Percentiles rank a stretch among this genome's conserved stretches.
These are phyloP conservation scores for Proteles cristata DNA, from an alignment of 2,113 vertebrate species.

Conservation along the genomic window DNA sequence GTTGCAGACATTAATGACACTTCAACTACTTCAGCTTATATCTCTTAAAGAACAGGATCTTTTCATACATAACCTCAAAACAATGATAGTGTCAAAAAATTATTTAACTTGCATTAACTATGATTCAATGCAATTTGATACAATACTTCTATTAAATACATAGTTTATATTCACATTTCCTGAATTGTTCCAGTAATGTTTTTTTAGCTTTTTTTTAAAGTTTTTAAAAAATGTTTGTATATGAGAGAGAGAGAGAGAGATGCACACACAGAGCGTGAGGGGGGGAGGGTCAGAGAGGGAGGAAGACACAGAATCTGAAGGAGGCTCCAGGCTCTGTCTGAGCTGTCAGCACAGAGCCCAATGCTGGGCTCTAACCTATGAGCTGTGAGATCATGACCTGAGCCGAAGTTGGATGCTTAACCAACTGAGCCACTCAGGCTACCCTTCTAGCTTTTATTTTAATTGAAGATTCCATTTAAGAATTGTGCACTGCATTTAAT, in stretches of 20 bases:
- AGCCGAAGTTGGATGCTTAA: too few relatives aligned
- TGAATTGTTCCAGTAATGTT: background rate
- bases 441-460: background rate
- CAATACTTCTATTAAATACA: background rate
- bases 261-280: too few relatives aligned
- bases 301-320: too few relatives aligned
- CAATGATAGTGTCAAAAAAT: background rate
- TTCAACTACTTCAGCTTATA: constrained; percentile 13
- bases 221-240: background rate
- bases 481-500: background rate
- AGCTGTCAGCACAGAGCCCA: too few relatives aligned
- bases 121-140: background rate
- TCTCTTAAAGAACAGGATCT: background rate
- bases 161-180: background rate
- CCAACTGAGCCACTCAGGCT: too few relatives aligned
- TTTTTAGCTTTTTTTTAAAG: background rate
- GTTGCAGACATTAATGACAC: background rate
- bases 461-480: background rate
- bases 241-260: too few relatives aligned
- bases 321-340: too few relatives aligned
- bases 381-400: too few relatives aligned
- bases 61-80: background rate
- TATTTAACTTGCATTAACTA: constrained; percentile 52
- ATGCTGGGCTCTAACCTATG: too few relatives aligned
- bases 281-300: too few relatives aligned